Conservation (phyloP, 2,888 invertebrate genomes). For the Tolmerus cingulatus region DNA sequence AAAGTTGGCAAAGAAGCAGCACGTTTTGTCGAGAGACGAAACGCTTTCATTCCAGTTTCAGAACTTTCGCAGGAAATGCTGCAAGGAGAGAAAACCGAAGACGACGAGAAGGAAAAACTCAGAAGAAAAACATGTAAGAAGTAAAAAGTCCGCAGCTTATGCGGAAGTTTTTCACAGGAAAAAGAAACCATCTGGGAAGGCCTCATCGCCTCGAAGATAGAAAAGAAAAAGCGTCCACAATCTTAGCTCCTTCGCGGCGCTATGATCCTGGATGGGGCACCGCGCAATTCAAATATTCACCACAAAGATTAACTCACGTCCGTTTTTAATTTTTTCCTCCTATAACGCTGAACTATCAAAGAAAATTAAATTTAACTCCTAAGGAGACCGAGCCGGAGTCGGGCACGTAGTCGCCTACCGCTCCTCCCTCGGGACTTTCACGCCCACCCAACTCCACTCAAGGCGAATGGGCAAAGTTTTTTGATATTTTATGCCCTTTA, state of each 20-base stretch:
- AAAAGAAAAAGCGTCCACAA: background rate
- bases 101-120: background rate
- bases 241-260: background rate
- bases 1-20: constrained; percentile 13
- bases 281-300: constrained; percentile 25
- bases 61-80: background rate
- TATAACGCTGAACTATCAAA: constrained; percentile 27
- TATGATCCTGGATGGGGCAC: background rate
- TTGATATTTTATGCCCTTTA: constrained; percentile 29
- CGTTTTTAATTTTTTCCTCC: constrained; percentile 30
- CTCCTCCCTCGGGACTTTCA: too few relatives aligned
- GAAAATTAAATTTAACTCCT: constrained; percentile 31
- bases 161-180: background rate
- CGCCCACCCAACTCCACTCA: background rate
- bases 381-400: background rate
- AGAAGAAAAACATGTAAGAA: constrained; percentile 15
- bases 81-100: background rate
- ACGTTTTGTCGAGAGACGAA: constrained; percentile 14
- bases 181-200: constrained; percentile 21
- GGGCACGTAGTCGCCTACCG: background rate
- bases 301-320: constrained; percentile 37
- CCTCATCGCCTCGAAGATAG: background rate
- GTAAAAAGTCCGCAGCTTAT: constrained; percentile 11
- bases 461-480: constrained; percentile 14
- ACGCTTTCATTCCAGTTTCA: constrained; percentile 10